These are phyloP conservation scores for Polypterus bichir DNA, from an alignment of 2,113 vertebrate genomes.

Conservation along the genomic window DNA sequence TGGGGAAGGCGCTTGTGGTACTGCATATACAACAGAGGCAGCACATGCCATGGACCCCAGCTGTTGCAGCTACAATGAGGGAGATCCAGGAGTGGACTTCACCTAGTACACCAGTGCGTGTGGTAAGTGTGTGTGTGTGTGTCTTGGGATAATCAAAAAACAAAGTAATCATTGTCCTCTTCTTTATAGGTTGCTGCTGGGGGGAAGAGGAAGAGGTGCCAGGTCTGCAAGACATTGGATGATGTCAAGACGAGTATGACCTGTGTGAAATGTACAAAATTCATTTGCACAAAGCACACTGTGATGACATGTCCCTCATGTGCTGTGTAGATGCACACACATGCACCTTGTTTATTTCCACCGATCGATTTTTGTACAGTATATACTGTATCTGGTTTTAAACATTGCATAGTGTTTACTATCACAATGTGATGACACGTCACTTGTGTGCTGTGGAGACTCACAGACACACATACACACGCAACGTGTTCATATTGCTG, in stretches of 20 bases:
- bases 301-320: conserved; percentile 4
- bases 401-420: too few relatives aligned
- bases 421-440: too few relatives aligned
- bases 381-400: too few relatives aligned
- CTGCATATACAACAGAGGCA: conserved; percentile 8
- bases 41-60: conserved; percentile 7
- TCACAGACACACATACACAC: too few relatives aligned
- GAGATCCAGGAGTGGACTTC: neutral
- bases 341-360: too few relatives aligned
- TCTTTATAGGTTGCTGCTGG: too few relatives aligned
- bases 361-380: too few relatives aligned
- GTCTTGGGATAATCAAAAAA: too few relatives aligned
- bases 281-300: conserved; percentile 7
- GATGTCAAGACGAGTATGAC: conserved; percentile 9
- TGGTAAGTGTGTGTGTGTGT: neutral
- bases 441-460: too few relatives aligned
- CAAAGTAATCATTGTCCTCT: too few relatives aligned
- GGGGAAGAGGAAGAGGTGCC: conserved; percentile 3
- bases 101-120: neutral
- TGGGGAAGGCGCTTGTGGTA: conserved; percentile 5
- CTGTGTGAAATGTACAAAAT: conserved; percentile 7
- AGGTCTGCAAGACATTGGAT: conserved; percentile 1
- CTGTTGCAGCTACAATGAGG: conserved; percentile 9
- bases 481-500: too few relatives aligned
- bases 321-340: neutral